These are phyloP conservation scores for Etia nguti DNA, from an alignment of 2,113 vertebrate genomes.

Conservation along the genomic window DNA sequence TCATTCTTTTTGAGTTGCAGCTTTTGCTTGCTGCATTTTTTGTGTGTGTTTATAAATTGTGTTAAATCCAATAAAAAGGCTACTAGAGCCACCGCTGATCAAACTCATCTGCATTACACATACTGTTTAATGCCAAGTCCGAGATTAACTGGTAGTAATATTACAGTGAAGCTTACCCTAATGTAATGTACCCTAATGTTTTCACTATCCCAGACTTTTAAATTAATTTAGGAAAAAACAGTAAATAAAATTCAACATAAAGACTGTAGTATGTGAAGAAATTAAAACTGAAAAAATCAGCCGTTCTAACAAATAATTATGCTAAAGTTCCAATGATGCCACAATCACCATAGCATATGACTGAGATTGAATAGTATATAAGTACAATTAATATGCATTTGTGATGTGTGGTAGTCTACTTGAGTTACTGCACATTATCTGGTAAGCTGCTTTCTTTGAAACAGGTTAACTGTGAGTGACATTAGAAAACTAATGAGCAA, in stretches of 20 bases:
- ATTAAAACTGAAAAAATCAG: neutral
- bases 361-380: neutral
- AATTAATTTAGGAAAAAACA: neutral
- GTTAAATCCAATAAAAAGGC: neutral
- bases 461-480: neutral
- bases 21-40: neutral
- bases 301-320: neutral
- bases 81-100: neutral
- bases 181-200: neutral
- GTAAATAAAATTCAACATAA: constrained; percentile 26
- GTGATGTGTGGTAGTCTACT: neutral
- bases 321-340: neutral
- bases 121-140: neutral
- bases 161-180: neutral
- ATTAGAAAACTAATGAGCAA: neutral
- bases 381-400: neutral
- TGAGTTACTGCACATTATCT: neutral
- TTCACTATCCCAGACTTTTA: neutral
- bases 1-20: neutral
- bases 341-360: neutral
- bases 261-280: neutral
- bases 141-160: neutral
- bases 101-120: neutral
- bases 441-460: neutral
- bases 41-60: neutral